phyloP scores from a whole-genome alignment of 2,797 vertebrate species.

The Paramormyrops hopkinsi region DNA sequence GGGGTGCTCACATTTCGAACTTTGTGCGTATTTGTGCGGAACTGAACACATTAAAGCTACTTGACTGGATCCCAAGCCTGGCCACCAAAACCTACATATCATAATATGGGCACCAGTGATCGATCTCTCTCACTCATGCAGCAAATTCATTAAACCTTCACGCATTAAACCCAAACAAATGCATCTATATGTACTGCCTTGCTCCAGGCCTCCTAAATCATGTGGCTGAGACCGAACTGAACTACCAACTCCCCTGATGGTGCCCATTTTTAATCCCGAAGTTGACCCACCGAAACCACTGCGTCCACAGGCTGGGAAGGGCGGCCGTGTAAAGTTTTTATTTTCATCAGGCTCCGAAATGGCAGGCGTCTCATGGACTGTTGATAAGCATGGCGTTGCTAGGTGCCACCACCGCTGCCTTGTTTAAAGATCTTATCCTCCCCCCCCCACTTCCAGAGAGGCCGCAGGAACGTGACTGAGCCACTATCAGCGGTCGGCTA shows the following conservation, averaged over 20 bases:
- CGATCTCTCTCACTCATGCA: slow-evolving; percentile 31
- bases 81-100: background rate
- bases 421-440: slow-evolving; percentile 26
- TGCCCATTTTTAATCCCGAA: slow-evolving; percentile 45
- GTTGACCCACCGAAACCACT: slow-evolving; percentile 66
- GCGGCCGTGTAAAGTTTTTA: slow-evolving; percentile 61
- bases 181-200: background rate
- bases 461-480: slow-evolving; percentile 35
- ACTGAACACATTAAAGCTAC: slow-evolving; percentile 62
- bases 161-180: background rate
- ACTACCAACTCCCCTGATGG: background rate
- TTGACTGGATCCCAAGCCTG: slow-evolving; percentile 33
- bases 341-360: slow-evolving; percentile 58
- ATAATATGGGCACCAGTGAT: slow-evolving; percentile 34
- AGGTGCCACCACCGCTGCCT: slow-evolving; percentile 35
- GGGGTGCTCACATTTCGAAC: slow-evolving; percentile 45
- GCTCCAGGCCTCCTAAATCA: background rate
- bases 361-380: slow-evolving; percentile 57
- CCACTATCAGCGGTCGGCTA: slow-evolving; percentile 23
- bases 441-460: slow-evolving; percentile 17
- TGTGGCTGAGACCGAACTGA: background rate
- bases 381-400: slow-evolving; percentile 43
- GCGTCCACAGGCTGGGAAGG: slow-evolving; percentile 63
- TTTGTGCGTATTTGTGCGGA: slow-evolving; percentile 38
- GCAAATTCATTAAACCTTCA: background rate